Conservation (phyloP, 2,797 vertebrate genomes). For the Spheniscus humboldti region DNA sequence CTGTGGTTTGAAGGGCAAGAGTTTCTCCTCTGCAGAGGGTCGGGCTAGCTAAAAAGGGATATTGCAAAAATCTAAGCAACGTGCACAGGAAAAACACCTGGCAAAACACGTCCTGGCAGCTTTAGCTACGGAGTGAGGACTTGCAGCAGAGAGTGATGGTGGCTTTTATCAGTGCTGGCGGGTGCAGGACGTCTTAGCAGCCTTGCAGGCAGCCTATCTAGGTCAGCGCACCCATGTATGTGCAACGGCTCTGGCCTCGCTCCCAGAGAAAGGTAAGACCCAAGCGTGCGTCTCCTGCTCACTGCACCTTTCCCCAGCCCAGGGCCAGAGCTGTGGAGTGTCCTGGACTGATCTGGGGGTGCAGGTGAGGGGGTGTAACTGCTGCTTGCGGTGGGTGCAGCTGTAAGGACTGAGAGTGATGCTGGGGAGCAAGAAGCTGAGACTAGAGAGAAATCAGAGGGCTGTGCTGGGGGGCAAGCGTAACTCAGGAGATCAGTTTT, state of each 20-base stretch:
- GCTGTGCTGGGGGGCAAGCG: not conserved
- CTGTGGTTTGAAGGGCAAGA: not conserved
- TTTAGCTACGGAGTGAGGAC: not conserved
- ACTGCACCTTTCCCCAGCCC: not conserved
- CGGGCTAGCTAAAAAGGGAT: not conserved
- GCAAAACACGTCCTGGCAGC: not conserved
- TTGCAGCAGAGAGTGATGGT: not conserved
- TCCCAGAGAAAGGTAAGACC: not conserved
- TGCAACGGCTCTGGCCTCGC: accelerated
- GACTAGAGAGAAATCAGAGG: not conserved
- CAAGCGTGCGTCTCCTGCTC: accelerated
- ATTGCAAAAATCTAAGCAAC: not conserved
- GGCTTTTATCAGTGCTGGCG: not conserved
- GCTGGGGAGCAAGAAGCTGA: not conserved
- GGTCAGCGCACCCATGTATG: not conserved
- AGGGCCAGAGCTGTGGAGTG: not conserved
- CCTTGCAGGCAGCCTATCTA: not conserved
- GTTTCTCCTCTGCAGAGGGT: not conserved
- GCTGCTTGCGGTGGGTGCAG: not conserved
- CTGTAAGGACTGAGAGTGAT: not conserved
- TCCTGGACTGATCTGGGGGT: not conserved
- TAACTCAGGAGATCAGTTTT: not conserved
- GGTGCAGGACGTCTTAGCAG: not conserved
- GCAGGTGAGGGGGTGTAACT: not conserved
- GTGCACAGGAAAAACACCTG: not conserved